phyloP scores from a whole-genome alignment of 2,888 invertebrate species.

The Odontocerum albicorne region DNA sequence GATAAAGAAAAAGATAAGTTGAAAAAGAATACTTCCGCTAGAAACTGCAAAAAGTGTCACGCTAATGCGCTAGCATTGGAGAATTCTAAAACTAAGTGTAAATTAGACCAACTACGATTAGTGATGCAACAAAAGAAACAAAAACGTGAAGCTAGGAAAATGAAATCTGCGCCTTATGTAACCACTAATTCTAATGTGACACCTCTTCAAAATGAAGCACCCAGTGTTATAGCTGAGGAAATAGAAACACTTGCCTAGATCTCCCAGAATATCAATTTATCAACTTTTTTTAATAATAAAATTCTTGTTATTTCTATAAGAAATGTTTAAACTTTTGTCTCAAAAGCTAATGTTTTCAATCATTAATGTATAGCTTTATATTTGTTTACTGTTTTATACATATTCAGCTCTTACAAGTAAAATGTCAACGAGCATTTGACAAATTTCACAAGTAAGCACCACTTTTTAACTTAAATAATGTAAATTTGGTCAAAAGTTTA shows the following conservation, averaged over 20 bases:
- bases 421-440: too few relatives aligned
- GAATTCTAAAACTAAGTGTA: slow-evolving; percentile 79
- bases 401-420: too few relatives aligned
- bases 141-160: slow-evolving; percentile 75
- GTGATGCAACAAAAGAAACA: slow-evolving; percentile 91
- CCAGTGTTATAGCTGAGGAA: slow-evolving; percentile 30
- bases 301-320: too few relatives aligned
- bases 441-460: too few relatives aligned
- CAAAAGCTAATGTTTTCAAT: too few relatives aligned
- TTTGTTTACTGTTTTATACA: too few relatives aligned
- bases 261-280: too few relatives aligned
- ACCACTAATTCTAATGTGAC: slow-evolving; percentile 27
- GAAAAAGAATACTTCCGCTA: slow-evolving; percentile 43
- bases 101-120: slow-evolving; percentile 82
- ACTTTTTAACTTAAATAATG: too few relatives aligned
- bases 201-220: slow-evolving; percentile 19
- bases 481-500: too few relatives aligned
- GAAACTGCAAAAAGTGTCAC: slow-evolving; percentile 52
- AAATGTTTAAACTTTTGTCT: too few relatives aligned
- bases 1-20: slow-evolving; percentile 39
- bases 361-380: too few relatives aligned
- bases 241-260: slow-evolving; percentile 33
- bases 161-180: slow-evolving; percentile 67
- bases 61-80: slow-evolving; percentile 64
- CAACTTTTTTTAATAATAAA: too few relatives aligned